Percentiles rank a stretch among this genome's conserved stretches.
These are phyloP conservation scores for Eledone cirrhosa DNA, from an alignment of 2,888 invertebrate species.

Conservation along the genomic window DNA sequence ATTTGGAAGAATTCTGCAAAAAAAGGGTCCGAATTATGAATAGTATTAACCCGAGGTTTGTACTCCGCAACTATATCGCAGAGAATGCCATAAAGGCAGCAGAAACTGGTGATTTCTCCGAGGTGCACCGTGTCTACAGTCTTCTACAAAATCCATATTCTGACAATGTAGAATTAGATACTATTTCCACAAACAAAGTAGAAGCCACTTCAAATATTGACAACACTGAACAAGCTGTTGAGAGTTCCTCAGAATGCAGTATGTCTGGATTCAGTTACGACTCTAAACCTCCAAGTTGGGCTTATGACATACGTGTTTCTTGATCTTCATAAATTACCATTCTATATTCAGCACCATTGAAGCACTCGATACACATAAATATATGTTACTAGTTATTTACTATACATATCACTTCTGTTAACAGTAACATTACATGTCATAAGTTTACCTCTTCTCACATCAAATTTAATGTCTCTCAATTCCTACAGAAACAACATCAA, in stretches of 20 bases:
- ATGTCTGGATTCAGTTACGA: slow-evolving; percentile 42
- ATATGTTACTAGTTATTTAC: no score
- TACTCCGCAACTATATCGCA: slow-evolving; percentile 75
- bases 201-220: slow-evolving; percentile 23
- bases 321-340: slow-evolving; percentile 61
- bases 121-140: slow-evolving; percentile 70
- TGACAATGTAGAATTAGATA: slow-evolving; percentile 48
- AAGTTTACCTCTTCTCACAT: no score
- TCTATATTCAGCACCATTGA: no score
- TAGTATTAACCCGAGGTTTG: slow-evolving; percentile 68
- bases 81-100: slow-evolving; percentile 74
- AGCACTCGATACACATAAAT: no score
- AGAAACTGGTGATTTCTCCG: slow-evolving; percentile 72
- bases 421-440: no score
- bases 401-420: no score
- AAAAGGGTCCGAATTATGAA: slow-evolving; percentile 63
- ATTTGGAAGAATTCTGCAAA: slow-evolving; percentile 44
- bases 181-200: slow-evolving; percentile 31
- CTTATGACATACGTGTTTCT: slow-evolving; percentile 55
- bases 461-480: no score
- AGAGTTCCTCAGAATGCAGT: slow-evolving; percentile 19
- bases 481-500: no score
- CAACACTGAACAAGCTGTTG: slow-evolving; percentile 28
- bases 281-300: slow-evolving; percentile 56
- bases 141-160: slow-evolving; percentile 72